Base-by-base conservation (phyloP, 1,140 invertebrate genomes). In the Drosophila mauritiana region DNA sequence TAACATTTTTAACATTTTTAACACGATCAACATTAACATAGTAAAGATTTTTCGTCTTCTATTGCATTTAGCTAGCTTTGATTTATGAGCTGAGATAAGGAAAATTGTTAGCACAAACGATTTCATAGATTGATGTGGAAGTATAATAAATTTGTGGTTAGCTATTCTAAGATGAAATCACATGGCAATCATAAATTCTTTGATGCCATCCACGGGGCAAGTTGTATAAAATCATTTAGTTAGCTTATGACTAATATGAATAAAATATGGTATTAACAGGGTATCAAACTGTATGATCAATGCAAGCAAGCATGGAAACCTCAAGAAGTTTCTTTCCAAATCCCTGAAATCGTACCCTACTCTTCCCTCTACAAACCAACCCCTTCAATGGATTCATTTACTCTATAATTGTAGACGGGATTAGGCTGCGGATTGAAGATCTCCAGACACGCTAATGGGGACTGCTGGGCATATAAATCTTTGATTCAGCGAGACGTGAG, bases 401-500 rank as follows among this genome's bases (percentile, higher is more conserved):
- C 49, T 56, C n/a, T 11, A 25, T 10, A 48, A 40, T 46, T 70
- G 13, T 20, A 42, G 34, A 31, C 45, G 37, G 31, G 20, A 22
- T 69, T 31, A 39, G 34, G 25, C 40, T 37, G 34, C 4, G 31
- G 22, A 68, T 36, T 48, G 64, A 70, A 56, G 64, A 56, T 34
- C 42, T 15, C 53, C n/a, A 70, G 51, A 55, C 67, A 70, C 65
- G 67, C 67, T 70, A 70, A 70, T 70, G 54, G 65, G 39, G 40
- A 34, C 1, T 39, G 22, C 17, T 63, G 42, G 15, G 12, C 40
- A 42, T 73, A 58, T 72, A 72, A 52, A 78, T 53, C 64, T 64
- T 48, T 40, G 49, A 80, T 68, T 72, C 75, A 63, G 61, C 70
- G 55, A 69, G 54, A 82, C 83, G 83, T 89, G 84, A 88, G 80